phyloP scores from a whole-genome alignment of 2,113 vertebrate species.

The Catharus minimus region DNA sequence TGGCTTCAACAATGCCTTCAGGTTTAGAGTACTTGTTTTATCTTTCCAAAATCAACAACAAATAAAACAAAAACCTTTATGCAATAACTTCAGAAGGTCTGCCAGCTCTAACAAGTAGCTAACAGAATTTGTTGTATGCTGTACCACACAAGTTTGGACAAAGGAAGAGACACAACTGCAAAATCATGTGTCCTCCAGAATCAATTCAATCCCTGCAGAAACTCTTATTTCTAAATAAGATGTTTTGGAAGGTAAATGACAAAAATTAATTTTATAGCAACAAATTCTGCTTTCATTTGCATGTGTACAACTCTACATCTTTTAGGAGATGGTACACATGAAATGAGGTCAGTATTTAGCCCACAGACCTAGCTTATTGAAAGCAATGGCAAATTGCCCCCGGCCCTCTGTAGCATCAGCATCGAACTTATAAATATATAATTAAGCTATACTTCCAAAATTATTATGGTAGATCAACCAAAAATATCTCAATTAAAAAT shows the following conservation, averaged over 20 bases:
- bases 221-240: neutral
- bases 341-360: neutral
- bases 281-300: neutral
- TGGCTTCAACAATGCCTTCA: neutral
- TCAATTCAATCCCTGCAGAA: neutral
- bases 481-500: slow-evolving; percentile 64
- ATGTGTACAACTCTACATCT: neutral
- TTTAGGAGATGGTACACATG: neutral
- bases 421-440: slow-evolving; percentile 56
- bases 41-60: neutral
- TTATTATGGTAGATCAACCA: slow-evolving; percentile 14
- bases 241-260: slow-evolving; percentile 23
- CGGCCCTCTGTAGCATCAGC: neutral
- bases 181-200: neutral
- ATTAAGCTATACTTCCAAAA: slow-evolving; percentile 54
- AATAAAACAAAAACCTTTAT: neutral
- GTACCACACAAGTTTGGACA: neutral
- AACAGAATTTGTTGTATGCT: neutral
- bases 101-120: neutral
- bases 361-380: neutral
- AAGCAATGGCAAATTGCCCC: neutral
- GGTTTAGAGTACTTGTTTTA: neutral
- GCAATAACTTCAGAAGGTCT: neutral
- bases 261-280: slow-evolving; percentile 24
- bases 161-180: neutral